Conservation (phyloP, 2,888 invertebrate species). For the Aleiodes alternator region DNA sequence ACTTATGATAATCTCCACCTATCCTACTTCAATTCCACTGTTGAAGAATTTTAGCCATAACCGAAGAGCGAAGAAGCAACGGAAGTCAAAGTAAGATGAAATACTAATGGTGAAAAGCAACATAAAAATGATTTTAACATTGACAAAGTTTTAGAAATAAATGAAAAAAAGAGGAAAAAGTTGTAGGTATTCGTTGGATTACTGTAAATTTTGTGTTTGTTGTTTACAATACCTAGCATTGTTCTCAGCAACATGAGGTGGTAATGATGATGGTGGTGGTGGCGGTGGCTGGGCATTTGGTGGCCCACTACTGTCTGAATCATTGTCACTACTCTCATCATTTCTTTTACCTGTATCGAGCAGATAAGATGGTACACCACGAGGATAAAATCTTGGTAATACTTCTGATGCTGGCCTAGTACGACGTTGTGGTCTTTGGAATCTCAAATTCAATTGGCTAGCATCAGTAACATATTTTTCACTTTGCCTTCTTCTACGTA, state of each 20-base stretch:
- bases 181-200: neutral
- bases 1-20: neutral
- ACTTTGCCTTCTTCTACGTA: constrained; percentile 84
- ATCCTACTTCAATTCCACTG: neutral
- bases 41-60: neutral
- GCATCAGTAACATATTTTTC: constrained; percentile 93
- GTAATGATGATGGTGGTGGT: constrained; percentile 69
- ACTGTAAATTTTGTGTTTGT: neutral
- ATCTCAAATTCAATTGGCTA: constrained; percentile 87
- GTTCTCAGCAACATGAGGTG: constrained; percentile 72
- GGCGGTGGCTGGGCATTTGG: constrained; percentile 65
- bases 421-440: constrained; percentile 80
- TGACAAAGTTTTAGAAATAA: neutral
- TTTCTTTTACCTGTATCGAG: constrained; percentile 67
- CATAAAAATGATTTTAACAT: constrained; percentile 22
- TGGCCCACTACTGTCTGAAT: constrained; percentile 69
- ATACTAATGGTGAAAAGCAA: constrained; percentile 7
- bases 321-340: constrained; percentile 73
- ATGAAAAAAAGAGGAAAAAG: too few species aligned
- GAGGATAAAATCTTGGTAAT: constrained; percentile 64
- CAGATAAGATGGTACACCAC: constrained; percentile 72
- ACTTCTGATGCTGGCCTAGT: constrained; percentile 68
- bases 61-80: neutral
- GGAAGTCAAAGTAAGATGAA: neutral
- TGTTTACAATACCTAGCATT: constrained; percentile 68